Percentiles rank a stretch among this genome's conserved stretches.
Conservation (phyloP, 2,888 invertebrate genomes). For the Lasioglossum morio region DNA sequence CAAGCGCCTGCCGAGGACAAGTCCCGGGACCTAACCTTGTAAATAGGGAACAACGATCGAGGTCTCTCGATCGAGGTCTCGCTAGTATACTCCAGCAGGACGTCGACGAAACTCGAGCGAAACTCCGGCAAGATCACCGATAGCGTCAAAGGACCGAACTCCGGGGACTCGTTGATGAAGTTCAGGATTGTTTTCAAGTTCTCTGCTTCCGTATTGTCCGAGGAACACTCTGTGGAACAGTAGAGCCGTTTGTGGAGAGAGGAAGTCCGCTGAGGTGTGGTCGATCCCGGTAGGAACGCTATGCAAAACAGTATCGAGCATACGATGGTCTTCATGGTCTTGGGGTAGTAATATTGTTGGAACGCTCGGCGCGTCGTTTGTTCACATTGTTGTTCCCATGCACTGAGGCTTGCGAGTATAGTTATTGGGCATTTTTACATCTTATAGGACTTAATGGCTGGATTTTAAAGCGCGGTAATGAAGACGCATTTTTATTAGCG, state of each 20-base stretch:
- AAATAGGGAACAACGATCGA: conserved; percentile 6
- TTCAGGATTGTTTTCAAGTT: conserved; percentile 63
- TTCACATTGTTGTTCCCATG: not conserved
- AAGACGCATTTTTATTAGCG: too few relatives aligned
- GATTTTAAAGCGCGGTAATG: too few relatives aligned
- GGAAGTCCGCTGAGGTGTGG: not conserved
- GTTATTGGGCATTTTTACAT: too few relatives aligned
- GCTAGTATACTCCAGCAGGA: conserved; percentile 40
- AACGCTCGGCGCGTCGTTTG: not conserved
- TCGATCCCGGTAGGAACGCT: not conserved
- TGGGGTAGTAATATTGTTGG: not conserved
- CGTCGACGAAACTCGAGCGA: conserved; percentile 36
- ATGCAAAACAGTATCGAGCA: not conserved
- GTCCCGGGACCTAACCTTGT: conserved; percentile 48
- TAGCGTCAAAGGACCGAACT: conserved; percentile 61
- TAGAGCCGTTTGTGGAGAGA: not conserved
- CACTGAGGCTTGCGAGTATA: too few relatives aligned
- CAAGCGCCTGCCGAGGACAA: conserved; percentile 9
- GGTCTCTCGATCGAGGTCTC: conserved; percentile 28
- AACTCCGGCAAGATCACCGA: conserved; percentile 57
- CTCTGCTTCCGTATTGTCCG: not conserved
- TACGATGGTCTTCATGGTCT: not conserved
- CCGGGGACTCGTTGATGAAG: conserved; percentile 52
- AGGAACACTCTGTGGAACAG: not conserved
- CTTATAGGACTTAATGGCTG: too few relatives aligned